Conservation (phyloP, 2,113 vertebrate species). For the Platysternon megacephalum region DNA sequence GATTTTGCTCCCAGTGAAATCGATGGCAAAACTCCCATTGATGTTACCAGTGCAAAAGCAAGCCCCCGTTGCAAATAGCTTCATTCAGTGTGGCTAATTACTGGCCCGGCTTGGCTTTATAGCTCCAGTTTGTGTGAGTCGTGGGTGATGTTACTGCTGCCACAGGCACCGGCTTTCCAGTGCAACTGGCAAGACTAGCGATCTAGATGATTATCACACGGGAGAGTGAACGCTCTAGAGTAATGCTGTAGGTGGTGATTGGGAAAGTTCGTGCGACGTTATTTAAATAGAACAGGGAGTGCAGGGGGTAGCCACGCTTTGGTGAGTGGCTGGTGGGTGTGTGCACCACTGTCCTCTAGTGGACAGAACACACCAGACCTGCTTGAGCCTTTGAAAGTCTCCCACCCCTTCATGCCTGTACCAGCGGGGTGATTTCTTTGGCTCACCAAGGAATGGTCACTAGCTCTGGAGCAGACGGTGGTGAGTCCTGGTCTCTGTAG, state of each 20-base stretch:
- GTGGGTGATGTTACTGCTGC: background rate
- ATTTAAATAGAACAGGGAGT: background rate
- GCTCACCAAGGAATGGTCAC: too few relatives aligned
- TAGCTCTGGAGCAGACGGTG: background rate
- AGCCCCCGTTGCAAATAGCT: background rate
- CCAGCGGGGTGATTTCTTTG: too few relatives aligned
- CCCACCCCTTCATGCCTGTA: too few relatives aligned
- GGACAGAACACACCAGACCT: background rate
- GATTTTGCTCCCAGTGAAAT: background rate
- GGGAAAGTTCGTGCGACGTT: background rate
- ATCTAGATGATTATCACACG: background rate
- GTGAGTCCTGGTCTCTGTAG: background rate
- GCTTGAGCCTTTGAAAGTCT: background rate
- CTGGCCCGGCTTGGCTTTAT: background rate
- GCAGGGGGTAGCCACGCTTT: background rate
- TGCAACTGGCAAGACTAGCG: background rate
- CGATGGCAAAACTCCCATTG: background rate
- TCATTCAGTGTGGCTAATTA: background rate
- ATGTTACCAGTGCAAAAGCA: background rate
- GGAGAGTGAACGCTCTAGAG: background rate
- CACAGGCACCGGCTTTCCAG: background rate
- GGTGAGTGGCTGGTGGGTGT: accelerated
- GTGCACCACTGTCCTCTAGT: background rate
- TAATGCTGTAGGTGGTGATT: background rate
- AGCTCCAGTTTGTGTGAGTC: background rate